Evolutionary conservation across 2,797 vertebrate species (phyloP).

Genomic region (Lithobates pipiens): DNA sequence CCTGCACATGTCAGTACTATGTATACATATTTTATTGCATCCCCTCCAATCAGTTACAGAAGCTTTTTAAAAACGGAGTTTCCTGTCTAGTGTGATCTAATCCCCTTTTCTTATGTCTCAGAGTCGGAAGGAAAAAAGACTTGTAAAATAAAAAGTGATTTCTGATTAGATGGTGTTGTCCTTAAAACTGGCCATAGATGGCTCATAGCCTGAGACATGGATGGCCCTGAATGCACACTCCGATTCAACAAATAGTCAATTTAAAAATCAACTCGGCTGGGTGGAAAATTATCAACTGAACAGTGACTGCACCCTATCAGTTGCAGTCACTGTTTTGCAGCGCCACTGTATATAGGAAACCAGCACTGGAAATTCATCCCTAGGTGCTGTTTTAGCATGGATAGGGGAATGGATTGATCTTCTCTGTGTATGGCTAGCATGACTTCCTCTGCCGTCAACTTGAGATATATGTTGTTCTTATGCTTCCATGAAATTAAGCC

Average conservation of each 20-base stretch:
- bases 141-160: background rate
- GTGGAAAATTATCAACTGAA: no score
- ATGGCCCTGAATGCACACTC: no score
- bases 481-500: conserved; percentile 8
- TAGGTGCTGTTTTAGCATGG: no score
- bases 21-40: conserved; percentile 7
- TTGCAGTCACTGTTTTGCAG: background rate
- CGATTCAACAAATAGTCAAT: no score
- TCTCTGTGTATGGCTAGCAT: background rate
- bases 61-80: conserved; percentile 14
- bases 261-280: no score
- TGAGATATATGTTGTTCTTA: background rate
- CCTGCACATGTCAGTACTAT: background rate
- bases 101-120: background rate
- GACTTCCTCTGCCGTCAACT: background rate
- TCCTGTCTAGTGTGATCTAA: conserved; percentile 6
- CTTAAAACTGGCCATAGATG: no score
- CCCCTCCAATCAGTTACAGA: conserved; percentile 17
- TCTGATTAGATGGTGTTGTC: background rate
- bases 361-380: no score
- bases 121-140: background rate
- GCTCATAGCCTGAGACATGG: no score
- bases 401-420: no score
- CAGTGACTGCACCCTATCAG: no score
- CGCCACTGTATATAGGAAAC: no score